phyloP scores from a whole-genome alignment of 2,113 vertebrate genomes.

The Argyrosomus japonicus region DNA sequence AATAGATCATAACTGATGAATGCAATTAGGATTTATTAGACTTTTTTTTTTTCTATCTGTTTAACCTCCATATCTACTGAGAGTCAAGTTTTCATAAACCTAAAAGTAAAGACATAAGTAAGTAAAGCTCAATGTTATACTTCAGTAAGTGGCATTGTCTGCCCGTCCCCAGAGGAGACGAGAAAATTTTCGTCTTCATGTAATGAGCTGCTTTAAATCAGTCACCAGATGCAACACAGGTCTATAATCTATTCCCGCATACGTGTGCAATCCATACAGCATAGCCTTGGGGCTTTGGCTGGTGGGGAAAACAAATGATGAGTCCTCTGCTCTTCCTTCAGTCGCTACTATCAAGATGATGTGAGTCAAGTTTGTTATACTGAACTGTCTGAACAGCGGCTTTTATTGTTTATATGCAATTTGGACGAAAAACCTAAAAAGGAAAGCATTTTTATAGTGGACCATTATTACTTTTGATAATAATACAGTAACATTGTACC shows the following conservation, averaged over 20 bases:
- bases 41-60: neutral
- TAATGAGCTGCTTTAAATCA: conserved; percentile 33
- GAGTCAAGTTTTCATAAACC: neutral
- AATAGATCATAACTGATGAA: conserved; percentile 5
- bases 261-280: neutral
- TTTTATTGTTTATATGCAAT: neutral
- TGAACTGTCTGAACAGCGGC: neutral
- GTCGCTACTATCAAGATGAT: neutral
- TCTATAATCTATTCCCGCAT: neutral
- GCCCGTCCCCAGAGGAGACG: neutral
- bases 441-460: neutral
- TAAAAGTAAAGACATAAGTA: neutral
- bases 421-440: neutral
- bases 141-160: neutral
- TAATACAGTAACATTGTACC: neutral
- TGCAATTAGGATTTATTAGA: neutral
- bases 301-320: neutral
- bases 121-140: neutral
- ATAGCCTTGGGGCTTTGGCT: neutral
- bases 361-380: neutral
- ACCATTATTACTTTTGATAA: neutral
- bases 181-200: neutral
- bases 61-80: neutral
- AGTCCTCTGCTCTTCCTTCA: neutral
- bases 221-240: neutral